phyloP scores from a whole-genome alignment of 2,888 invertebrate species.

The Scaptomyza reducta region DNA sequence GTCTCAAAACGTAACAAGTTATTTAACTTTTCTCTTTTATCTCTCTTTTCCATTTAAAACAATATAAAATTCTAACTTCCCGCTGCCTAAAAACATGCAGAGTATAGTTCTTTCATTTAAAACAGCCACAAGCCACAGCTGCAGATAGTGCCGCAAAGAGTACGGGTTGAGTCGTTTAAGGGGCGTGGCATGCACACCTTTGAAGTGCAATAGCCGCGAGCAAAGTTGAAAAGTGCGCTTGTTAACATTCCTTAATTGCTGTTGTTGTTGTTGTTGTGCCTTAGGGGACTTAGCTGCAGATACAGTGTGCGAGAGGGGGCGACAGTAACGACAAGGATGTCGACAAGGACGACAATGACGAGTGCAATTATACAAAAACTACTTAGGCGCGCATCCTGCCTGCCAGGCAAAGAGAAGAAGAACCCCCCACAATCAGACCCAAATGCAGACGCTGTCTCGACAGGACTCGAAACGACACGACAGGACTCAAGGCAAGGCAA shows the following conservation, averaged over 20 bases:
- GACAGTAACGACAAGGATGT: constrained; percentile 53
- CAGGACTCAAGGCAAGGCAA: constrained; percentile 27
- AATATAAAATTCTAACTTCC: not conserved
- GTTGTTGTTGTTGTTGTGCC: constrained; percentile 49
- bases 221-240: constrained; percentile 79
- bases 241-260: constrained; percentile 79
- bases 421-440: not conserved
- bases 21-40: not conserved
- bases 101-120: constrained; percentile 14
- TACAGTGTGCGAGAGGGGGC: constrained; percentile 9
- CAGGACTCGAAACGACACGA: constrained; percentile 29
- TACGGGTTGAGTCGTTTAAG: not conserved
- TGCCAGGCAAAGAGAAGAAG: constrained; percentile 30
- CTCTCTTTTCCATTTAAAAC: not conserved
- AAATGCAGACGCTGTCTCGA: constrained; percentile 26
- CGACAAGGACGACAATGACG: constrained; percentile 79
- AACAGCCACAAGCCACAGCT: constrained; percentile 41
- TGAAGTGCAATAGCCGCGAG: constrained; percentile 76
- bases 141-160: constrained; percentile 30
- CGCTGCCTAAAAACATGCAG: not conserved
- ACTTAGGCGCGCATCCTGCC: constrained; percentile 79
- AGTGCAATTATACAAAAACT: constrained; percentile 78
- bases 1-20: too few species aligned
- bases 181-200: constrained; percentile 66
- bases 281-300: constrained; percentile 10